phyloP scores from a whole-genome alignment of 2,888 invertebrate species.

The Drosophila cyrtoloma region DNA sequence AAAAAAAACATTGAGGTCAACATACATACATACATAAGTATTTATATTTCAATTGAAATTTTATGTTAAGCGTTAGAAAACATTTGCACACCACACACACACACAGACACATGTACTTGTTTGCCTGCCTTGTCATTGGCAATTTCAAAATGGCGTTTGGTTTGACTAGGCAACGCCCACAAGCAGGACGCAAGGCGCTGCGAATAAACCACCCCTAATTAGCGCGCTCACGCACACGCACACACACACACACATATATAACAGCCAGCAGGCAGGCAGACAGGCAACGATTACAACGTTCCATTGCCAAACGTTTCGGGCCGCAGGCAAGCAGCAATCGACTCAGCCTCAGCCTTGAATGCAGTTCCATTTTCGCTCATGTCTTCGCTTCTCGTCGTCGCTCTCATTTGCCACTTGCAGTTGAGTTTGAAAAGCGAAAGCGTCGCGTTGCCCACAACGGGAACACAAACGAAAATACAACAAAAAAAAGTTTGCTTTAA shows the following conservation, averaged over 20 bases:
- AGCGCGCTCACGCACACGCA: conserved; percentile 40
- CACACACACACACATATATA: neutral
- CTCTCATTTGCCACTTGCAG: conserved; percentile 61
- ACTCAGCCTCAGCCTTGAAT: conserved; percentile 46
- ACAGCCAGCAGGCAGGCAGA: neutral
- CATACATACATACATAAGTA: conserved; percentile 3
- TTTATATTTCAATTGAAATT: conserved; percentile 40
- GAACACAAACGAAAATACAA: conserved; percentile 10
- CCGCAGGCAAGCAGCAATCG: conserved; percentile 18
- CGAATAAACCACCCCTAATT: conserved; percentile 75
- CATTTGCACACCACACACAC: neutral
- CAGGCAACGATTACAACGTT: conserved; percentile 23
- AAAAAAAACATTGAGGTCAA: conserved; percentile 62
- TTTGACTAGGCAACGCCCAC: conserved; percentile 58
- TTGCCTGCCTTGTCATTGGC: conserved; percentile 31
- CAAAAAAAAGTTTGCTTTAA: conserved; percentile 1
- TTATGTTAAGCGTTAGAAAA: conserved; percentile 45
- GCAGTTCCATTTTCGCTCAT: conserved; percentile 49
- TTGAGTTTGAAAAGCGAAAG: conserved; percentile 72
- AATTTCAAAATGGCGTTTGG: conserved; percentile 76
- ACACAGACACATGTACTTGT: neutral
- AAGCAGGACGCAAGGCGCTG: conserved; percentile 54
- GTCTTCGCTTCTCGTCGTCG: conserved; percentile 40
- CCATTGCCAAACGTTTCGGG: conserved; percentile 51
- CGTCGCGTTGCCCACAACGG: conserved; percentile 56